phyloP scores from a whole-genome alignment of 2,797 vertebrate genomes.

The Alauda arvensis region DNA sequence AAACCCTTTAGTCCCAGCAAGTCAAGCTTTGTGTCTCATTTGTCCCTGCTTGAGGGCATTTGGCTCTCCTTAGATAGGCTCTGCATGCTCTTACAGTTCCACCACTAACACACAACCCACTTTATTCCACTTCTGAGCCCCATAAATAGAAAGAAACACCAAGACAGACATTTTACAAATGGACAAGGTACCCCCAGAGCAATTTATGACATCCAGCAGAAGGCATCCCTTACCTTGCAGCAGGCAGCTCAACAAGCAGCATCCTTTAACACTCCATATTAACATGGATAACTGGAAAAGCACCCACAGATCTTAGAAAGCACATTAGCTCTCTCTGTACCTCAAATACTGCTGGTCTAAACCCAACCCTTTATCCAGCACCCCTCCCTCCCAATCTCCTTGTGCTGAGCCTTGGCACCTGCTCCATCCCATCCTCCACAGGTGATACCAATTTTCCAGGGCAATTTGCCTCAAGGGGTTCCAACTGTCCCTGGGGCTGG shows the following conservation, averaged over 20 bases:
- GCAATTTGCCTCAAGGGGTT: background rate
- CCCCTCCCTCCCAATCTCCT: fast-evolving
- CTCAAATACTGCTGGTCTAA: fast-evolving
- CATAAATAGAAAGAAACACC: background rate
- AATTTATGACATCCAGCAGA: background rate
- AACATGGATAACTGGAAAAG: fast-evolving
- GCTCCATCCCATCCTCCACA: fast-evolving
- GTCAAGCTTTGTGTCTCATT: background rate
- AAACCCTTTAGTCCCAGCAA: background rate
- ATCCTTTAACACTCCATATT: fast-evolving
- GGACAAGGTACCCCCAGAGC: background rate
- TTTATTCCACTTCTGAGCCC: background rate
- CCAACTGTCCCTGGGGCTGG: background rate
- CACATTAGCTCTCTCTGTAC: fast-evolving
- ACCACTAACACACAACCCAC: background rate
- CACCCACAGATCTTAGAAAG: fast-evolving
- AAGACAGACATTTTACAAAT: background rate
- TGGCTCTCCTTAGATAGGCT: background rate
- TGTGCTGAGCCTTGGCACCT: fast-evolving
- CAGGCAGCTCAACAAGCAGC: background rate
- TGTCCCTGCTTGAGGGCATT: background rate
- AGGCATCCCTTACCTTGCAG: background rate
- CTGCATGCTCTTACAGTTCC: background rate
- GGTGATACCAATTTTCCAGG: background rate
- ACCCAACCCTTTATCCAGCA: fast-evolving